Evolutionary conservation across 1,140 invertebrate genomes (phyloP), one percentile per base, ranked within the genome.

Genomic region (Ostrea edulis): DNA sequence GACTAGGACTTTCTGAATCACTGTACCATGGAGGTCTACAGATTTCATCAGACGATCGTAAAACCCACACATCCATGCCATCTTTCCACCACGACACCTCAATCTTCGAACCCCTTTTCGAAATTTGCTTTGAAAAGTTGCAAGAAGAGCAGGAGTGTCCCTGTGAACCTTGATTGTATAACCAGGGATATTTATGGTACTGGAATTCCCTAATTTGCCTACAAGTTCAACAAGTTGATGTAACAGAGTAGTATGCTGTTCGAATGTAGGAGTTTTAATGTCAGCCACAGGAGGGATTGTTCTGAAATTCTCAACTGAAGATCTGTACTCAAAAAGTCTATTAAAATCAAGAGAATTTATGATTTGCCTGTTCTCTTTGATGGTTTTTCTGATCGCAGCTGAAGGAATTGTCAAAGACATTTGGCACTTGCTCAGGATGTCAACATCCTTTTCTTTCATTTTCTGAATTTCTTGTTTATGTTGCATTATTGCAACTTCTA

Each of bases 281-380:
- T 77, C 68, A 29, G 68, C 29, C 29, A 77, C 2, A 77, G 22
- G 68, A 4, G 68, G 68, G 14, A 77, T 35, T 77, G 14, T 77
- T 77, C 68, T 8, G 12, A 77, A 77, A 77, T 77, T 77, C 35
- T 77, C 68, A 11, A 77, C 68, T 29, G 68, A 44, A 3, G 68
- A 77, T 44, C 68, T 77, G 68, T 77, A 77, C 11, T 22, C 68
- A 77, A 35, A 77, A 77, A 77, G 68, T 35, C 29, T 25, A 9
- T 77, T 77, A 77, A 77, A 77, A 25, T 77, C 68, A 9, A 77
- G 68, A 29, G 68, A 77, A 77, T 35, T 77, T 35, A 77, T 35
- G 29, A 77, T 77, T 29, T 77, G 25, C 11, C 29, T 77, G 25
- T 77, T 77, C 68, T 77, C 29, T 29, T 77, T 14, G 3, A 77